Conservation (phyloP, 2,888 invertebrate genomes). For the Lycaena phlaeas region DNA sequence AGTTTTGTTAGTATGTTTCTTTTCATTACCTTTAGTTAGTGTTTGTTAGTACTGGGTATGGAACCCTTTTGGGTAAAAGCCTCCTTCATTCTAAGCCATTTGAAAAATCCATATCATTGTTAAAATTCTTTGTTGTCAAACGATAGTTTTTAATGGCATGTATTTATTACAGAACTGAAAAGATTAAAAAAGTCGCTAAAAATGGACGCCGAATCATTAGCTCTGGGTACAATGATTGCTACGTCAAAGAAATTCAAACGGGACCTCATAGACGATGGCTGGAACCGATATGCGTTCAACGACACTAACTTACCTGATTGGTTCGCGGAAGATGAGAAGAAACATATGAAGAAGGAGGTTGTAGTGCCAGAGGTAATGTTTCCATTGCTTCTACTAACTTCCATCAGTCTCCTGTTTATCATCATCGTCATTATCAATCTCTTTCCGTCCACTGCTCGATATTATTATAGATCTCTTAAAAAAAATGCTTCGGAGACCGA, state of each 20-base stretch:
- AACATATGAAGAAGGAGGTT: slow-evolving; percentile 87
- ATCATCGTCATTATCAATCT: not conserved
- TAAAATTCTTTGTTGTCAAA: no score
- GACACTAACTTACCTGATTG: slow-evolving; percentile 94
- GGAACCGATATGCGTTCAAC: slow-evolving; percentile 94
- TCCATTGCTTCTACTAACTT: no score
- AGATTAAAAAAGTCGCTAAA: slow-evolving; percentile 75
- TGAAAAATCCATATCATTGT: no score
- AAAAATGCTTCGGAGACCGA: no score
- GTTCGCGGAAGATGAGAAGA: slow-evolving; percentile 95
- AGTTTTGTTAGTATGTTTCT: no score
- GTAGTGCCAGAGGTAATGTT: slow-evolving; percentile 84
- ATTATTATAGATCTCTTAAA: no score
- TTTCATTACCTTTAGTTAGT: no score
- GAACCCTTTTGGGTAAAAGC: no score
- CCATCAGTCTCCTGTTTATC: not conserved
- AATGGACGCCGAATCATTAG: slow-evolving; percentile 89
- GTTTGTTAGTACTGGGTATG: no score
- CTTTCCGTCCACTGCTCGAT: no score
- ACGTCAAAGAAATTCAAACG: slow-evolving; percentile 92
- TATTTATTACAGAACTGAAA: slow-evolving; percentile 45
- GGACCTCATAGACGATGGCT: slow-evolving; percentile 91
- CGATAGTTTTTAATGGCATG: no score
- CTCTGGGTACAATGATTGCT: slow-evolving; percentile 92
- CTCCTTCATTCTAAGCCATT: no score